Base-by-base conservation (phyloP, 23 tunicate genomes). In the Halocynthia aurantium region DNA sequence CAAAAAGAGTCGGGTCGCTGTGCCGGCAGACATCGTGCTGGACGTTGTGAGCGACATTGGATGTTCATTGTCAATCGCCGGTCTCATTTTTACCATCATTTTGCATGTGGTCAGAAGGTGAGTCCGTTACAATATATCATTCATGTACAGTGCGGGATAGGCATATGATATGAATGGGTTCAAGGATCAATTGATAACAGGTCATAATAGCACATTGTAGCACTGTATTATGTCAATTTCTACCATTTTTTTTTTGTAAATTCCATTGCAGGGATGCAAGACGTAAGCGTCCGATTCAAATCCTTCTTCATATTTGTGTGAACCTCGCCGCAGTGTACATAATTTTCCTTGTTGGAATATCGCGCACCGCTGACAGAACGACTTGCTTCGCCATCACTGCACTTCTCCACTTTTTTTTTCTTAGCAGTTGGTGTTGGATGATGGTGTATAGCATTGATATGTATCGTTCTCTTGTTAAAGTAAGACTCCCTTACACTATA, bases 351-450 rank as follows among this genome's bases (percentile, higher is more conserved):
- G 40, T 74, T 7, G 78, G 78, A 13, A 49, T 74, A 51, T 53
- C 78, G 21, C 56, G 56, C 55, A 74, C 78, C 20, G 62, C 55
- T 21, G 19, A 74, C 21, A 22, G 15, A 1, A 52, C 31, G 12
- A 44, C 22, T 19, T 74, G 78, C 31, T 15, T 53, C 17, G 78
- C 60, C 19, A 44, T 74, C 10, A 50, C 78, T 21, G 78, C 7
- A 0, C 19, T 74, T 8, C 63, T 74, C 64, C 78, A 74, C 31
- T 74, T 54, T 54, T 64, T 74, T 22, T 31, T 74, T 20, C 64
- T 74, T 6, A 8, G 40, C 31, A 54, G 64, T 10, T 74, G 78
- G 78, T 51, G 78, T 74, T 74, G 78, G 78, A 74, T 64, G 17
- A 74, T 64, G 8, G 78, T 74, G 78, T 74, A 74, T 54, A 74